A percentile compares a stretch with the other conserved stretches of the same genome.
Conservation (phyloP, 2,113 vertebrate genomes). For the Cynopterus brachyotis region DNA sequence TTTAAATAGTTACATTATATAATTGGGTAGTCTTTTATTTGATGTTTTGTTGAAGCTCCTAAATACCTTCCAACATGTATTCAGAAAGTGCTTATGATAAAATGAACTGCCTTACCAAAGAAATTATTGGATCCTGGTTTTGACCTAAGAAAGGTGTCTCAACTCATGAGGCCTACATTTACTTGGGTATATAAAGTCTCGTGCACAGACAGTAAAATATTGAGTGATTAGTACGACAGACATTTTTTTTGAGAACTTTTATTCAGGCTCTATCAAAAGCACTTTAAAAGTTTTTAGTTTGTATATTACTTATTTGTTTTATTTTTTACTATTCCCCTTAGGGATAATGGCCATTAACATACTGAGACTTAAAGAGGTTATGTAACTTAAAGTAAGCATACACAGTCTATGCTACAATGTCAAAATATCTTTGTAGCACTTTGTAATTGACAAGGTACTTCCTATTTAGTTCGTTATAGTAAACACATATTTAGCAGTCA, state of each 20-base stretch:
- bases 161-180: not conserved
- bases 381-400: not conserved
- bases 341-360: not conserved
- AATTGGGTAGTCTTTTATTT: not conserved
- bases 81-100: not conserved
- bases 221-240: not conserved
- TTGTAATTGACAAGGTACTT: not conserved
- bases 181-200: not conserved
- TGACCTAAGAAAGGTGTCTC: not conserved
- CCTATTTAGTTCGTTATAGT: not conserved
- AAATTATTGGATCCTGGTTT: not conserved
- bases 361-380: not conserved
- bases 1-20: not conserved
- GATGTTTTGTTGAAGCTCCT: not conserved
- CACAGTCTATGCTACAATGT: not conserved
- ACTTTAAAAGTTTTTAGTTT: not conserved
- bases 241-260: not conserved
- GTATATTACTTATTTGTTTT: not conserved
- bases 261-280: not conserved
- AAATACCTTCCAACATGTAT: not conserved
- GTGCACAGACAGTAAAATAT: not conserved
- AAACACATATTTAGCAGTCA: not conserved
- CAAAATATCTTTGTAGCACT: not conserved
- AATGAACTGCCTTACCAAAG: not conserved
- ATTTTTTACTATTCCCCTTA: not conserved